phyloP scores from a whole-genome alignment of 2,113 vertebrate species.

The human region DNA sequence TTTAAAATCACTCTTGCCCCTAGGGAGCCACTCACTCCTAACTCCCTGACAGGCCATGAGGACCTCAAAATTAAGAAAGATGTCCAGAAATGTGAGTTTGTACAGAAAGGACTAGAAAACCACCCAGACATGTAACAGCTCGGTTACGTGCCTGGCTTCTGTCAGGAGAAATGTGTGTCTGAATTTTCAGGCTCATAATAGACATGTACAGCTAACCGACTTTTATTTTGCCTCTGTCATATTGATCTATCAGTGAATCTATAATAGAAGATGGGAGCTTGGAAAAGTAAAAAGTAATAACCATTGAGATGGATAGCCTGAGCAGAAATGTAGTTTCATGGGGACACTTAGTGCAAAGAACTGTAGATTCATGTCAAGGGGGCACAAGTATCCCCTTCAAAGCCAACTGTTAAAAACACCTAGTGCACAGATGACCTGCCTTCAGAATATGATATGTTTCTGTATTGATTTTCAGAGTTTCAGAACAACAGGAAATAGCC shows the following conservation, averaged over 20 bases:
- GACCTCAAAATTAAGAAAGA: conserved; percentile 83
- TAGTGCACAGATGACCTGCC: conserved; percentile 79
- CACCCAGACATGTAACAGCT: conserved; percentile 72
- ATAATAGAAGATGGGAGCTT: conserved; percentile 83
- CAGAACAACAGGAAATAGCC: conserved; percentile 86
- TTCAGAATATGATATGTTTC: conserved; percentile 84
- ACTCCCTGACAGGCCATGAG: conserved; percentile 69
- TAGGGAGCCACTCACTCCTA: conserved; percentile 70
- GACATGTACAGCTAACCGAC: conserved; percentile 82
- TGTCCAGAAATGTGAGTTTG: conserved; percentile 71
- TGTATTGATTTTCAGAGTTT: conserved; percentile 86
- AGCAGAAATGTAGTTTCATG: conserved; percentile 80
- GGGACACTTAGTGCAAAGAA: conserved; percentile 84
- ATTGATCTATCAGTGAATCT: conserved; percentile 87
- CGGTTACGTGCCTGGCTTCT: conserved; percentile 77
- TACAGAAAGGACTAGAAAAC: conserved; percentile 61
- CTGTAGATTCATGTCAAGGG: conserved; percentile 80
- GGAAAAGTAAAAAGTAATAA: conserved; percentile 84
- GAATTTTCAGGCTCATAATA: conserved; percentile 80
- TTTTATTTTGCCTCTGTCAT: conserved; percentile 85
- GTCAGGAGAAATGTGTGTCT: conserved; percentile 75
- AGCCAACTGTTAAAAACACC: conserved; percentile 83
- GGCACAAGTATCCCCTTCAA: conserved; percentile 82
- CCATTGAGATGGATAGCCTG: conserved; percentile 79
- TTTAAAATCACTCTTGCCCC: conserved; percentile 75